phyloP scores from a whole-genome alignment of 2,113 vertebrate genomes.

The Melospiza georgiana region DNA sequence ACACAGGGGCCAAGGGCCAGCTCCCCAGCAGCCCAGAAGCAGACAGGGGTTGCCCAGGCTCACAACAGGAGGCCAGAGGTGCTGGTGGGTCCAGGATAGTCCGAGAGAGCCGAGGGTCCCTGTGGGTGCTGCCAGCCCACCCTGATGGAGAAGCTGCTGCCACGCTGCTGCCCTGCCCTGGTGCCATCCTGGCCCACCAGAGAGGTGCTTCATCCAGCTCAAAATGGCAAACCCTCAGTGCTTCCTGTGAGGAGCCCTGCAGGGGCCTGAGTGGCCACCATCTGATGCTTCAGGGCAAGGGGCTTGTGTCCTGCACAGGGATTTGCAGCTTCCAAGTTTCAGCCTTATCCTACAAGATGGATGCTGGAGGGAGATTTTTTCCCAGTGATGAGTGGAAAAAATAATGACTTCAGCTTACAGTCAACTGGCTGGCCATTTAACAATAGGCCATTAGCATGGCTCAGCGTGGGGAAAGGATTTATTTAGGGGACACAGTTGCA shows the following conservation, averaged over 20 bases:
- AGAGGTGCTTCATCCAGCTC: neutral
- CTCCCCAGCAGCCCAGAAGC: neutral
- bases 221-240: rapidly evolving
- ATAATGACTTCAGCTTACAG: neutral
- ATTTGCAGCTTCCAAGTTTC: neutral
- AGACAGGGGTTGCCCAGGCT: rapidly evolving
- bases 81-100: neutral
- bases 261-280: neutral
- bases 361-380: neutral
- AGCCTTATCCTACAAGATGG: neutral
- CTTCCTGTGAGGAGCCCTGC: neutral
- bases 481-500: constrained; percentile 20
- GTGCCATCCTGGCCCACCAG: neutral
- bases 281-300: rapidly evolving
- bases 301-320: too few relatives aligned
- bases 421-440: neutral
- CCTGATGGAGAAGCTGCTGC: neutral
- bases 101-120: rapidly evolving
- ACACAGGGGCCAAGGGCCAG: rapidly evolving
- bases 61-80: rapidly evolving
- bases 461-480: constrained; percentile 39
- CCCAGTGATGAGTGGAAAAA: neutral
- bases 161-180: neutral
- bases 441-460: constrained; percentile 11
- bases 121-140: neutral